Conservation (phyloP, 2,113 vertebrate genomes). For the Noturus placidus region DNA sequence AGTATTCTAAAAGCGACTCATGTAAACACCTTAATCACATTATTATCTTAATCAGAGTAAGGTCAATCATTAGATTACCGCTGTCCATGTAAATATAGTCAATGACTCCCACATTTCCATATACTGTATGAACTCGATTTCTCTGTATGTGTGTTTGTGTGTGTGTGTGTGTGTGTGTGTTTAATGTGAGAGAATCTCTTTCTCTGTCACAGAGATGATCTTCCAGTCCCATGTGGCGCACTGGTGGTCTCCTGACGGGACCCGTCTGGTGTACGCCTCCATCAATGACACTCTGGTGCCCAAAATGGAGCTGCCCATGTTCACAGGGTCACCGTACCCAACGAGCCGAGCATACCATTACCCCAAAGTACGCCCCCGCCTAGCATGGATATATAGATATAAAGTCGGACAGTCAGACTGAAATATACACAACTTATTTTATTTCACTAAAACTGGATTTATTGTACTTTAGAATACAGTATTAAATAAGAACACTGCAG, state of each 20-base stretch:
- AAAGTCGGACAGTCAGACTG: neutral
- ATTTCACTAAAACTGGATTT: neutral
- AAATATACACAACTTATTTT: neutral
- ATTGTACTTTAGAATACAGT: neutral
- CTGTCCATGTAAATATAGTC: too few relatives aligned
- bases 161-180: neutral
- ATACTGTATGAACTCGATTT: neutral
- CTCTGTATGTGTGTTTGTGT: neutral
- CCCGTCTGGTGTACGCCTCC: constrained; percentile 88
- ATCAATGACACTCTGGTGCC: constrained; percentile 93
- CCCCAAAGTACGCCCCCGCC: constrained; percentile 81
- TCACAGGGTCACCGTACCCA: constrained; percentile 84
- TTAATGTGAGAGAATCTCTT: constrained; percentile 2
- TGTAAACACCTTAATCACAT: too few relatives aligned
- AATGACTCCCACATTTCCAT: neutral
- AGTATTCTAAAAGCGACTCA: too few relatives aligned
- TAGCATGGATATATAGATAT: neutral
- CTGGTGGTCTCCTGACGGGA: constrained; percentile 97
- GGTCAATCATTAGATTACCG: too few relatives aligned
- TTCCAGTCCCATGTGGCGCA: constrained; percentile 90
- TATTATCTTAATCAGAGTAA: too few relatives aligned
- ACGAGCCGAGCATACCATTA: constrained; percentile 87
- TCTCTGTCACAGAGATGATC: constrained; percentile 83
- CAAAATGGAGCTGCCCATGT: constrained; percentile 90
- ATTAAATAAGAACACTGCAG: neutral